Evolutionary conservation across 30 jellyfish, hydroid and myxozoan genomes (phyloP).

Genomic region (Clytia hemisphaerica): DNA sequence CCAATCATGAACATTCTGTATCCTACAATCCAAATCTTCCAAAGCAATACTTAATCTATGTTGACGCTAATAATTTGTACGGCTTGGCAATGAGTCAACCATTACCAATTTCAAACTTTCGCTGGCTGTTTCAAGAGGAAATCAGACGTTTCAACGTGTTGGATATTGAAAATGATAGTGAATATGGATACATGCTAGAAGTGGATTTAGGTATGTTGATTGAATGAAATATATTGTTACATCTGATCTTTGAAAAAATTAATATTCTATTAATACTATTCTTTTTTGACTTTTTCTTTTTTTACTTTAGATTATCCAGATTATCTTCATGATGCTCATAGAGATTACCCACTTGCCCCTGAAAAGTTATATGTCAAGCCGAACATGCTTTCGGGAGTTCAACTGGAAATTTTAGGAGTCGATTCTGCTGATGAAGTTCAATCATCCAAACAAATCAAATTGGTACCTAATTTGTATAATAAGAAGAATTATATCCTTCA

Average conservation of each 20-base stretch:
- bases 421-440: not conserved
- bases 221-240: too few species aligned
- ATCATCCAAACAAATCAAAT: not conserved
- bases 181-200: constrained; percentile 11
- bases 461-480: not conserved
- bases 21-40: too few species aligned
- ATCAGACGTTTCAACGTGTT: not conserved
- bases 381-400: not conserved
- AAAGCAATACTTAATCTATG: too few species aligned
- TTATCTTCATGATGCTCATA: not conserved
- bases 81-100: not conserved
- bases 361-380: not conserved
- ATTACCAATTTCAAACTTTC: not conserved
- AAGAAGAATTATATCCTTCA: not conserved
- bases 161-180: not conserved
- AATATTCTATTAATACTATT: too few species aligned
- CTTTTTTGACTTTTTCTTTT: too few species aligned
- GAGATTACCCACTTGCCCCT: constrained; percentile 9
- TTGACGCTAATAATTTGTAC: too few species aligned
- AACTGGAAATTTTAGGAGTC: not conserved
- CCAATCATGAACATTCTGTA: too few species aligned
- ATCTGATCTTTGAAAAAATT: too few species aligned
- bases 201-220: too few species aligned
- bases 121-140: not conserved
- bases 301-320: constrained; percentile 6